Conservation (phyloP, 2,113 vertebrate species). For the Fulica atra region DNA sequence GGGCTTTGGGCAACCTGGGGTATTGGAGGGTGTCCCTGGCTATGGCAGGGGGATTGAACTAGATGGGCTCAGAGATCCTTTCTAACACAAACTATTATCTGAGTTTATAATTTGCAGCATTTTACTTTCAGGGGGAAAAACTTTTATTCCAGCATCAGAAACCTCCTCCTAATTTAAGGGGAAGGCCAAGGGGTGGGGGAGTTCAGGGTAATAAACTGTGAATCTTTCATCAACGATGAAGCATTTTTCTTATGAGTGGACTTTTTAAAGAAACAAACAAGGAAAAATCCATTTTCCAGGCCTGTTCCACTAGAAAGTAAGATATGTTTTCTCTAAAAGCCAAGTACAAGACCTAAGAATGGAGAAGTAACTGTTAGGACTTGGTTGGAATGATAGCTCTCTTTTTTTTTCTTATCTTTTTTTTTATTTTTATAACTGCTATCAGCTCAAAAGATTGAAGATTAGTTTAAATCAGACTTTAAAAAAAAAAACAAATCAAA, state of each 20-base stretch:
- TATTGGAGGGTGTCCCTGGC: no score
- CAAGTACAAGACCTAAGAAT: background rate
- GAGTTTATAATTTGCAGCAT: background rate
- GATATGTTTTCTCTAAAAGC: background rate
- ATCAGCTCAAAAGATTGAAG: background rate
- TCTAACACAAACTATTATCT: no score
- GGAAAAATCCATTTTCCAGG: background rate
- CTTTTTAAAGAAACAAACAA: background rate
- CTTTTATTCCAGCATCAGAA: background rate
- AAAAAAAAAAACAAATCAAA: background rate
- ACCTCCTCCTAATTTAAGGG: background rate
- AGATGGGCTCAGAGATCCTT: no score
- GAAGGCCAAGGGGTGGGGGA: rapidly evolving
- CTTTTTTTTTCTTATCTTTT: background rate
- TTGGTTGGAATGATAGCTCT: background rate
- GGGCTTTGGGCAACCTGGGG: no score
- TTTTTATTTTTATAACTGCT: background rate
- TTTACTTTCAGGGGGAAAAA: background rate
- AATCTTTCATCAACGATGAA: background rate
- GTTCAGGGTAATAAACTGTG: background rate
- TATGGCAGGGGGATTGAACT: no score
- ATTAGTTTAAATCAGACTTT: background rate
- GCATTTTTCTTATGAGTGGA: background rate
- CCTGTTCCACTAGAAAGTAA: background rate
- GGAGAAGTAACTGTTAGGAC: background rate